Evolutionary conservation across 2,888 invertebrate species (phyloP), one percentile per base, ranked within the genome.

Genomic region (Boloria selene): DNA sequence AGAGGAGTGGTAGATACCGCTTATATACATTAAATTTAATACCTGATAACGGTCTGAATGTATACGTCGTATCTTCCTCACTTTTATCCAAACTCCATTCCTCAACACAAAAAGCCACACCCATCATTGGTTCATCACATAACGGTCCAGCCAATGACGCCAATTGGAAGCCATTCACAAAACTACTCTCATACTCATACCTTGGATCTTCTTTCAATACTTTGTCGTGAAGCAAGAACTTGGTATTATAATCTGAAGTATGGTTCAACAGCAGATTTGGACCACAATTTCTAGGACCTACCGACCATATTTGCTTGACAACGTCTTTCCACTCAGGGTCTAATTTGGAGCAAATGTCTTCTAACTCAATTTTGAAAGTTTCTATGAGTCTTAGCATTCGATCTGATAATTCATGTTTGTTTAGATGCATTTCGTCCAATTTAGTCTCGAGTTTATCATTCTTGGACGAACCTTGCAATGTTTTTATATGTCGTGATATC

Each of bases 61-160:
- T 84, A 70, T 90, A 85, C 10, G 84, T 80, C 14, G 73, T 75
- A 71, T 88, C 92, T 59, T 88, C 91, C 64, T 85, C 87, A 13
- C 76, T 78, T 56, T 83, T 79, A 49, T 93, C 91, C 49, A 96
- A 82, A 0, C 90, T 93, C 96, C 98, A 99, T 73, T 97, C 96
- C 76, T 97, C 96, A 1, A 99, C 94, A 62, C 97, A 93, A 88
- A 99, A 98, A 17, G 96, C 97, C 0, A 99, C 98, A 1, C 99
- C 99, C 92, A 96, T 96, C 95, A 99, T 95, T 2, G 98, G 98
- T 81, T 99, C 99, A 77, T 98, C 98, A 87, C 99, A 99, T 53
- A 99, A 85, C 0, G 99, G 99, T 0, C 99, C 99, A 51, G 97
- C 95, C 62, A 96, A 86, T 31, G 97, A 95, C 6, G 97, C 96